These are phyloP conservation scores for Montipora efflorescens DNA, from an alignment of 64 coral and sea anemone genomes.

Conservation along the genomic window DNA sequence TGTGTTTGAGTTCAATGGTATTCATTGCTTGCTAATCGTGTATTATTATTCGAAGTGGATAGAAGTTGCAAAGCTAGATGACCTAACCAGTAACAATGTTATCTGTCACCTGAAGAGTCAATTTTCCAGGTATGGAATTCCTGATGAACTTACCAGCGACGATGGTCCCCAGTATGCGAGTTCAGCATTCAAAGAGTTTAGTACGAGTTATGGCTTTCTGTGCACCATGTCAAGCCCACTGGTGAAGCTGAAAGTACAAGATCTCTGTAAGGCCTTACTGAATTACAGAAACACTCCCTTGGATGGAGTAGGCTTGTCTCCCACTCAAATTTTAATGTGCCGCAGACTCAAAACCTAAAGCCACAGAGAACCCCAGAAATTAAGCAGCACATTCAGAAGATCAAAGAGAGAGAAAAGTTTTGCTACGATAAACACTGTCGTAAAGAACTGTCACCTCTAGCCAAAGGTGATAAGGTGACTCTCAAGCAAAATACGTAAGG, in stretches of 20 bases:
- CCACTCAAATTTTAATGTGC: slow-evolving; percentile 52
- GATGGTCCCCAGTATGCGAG: slow-evolving; percentile 29
- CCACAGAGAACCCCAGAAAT: too few species aligned
- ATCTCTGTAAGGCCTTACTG: slow-evolving; percentile 39
- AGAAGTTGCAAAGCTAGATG: slow-evolving; percentile 35
- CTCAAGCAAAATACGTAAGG: too few species aligned
- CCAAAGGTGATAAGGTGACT: too few species aligned
- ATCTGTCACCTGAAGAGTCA: slow-evolving; percentile 51
- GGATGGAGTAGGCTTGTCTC: slow-evolving; percentile 36
- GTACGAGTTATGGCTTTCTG: slow-evolving; percentile 37
- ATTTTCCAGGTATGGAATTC: slow-evolving; percentile 61
- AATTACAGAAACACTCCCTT: too few species aligned
- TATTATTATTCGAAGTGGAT: slow-evolving; percentile 79
- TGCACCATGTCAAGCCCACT: slow-evolving; percentile 24
- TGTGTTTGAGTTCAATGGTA: slow-evolving; percentile 41
- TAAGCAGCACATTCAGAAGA: too few species aligned
- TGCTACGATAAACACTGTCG: too few species aligned
- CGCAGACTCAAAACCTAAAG: slow-evolving; percentile 14
- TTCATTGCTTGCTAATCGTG: slow-evolving; percentile 33
- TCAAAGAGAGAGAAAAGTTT: too few species aligned
- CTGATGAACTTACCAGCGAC: slow-evolving; percentile 64
- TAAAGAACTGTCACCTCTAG: too few species aligned
- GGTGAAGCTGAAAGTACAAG: slow-evolving; percentile 22
- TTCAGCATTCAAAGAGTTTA: slow-evolving; percentile 31
- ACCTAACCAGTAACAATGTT: slow-evolving; percentile 15